Evolutionary conservation across 2,797 vertebrate species (phyloP).

Genomic region (Propithecus deckenii): DNA sequence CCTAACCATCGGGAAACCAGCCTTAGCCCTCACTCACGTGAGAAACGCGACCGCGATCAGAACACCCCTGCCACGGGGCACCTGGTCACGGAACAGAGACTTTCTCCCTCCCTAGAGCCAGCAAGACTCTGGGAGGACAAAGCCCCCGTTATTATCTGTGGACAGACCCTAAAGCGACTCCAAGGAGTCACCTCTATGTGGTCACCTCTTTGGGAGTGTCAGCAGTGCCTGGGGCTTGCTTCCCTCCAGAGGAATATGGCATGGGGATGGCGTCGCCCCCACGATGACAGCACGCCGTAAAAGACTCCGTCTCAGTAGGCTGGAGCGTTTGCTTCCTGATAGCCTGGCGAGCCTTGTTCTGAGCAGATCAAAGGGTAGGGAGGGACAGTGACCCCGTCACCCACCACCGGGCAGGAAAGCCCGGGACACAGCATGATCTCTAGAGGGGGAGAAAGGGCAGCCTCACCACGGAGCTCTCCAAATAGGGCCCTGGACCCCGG

Average conservation of each 20-base stretch:
- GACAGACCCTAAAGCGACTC: too few relatives aligned
- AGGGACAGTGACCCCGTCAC: neutral
- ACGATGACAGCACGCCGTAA: accelerated
- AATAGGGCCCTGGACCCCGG: too few relatives aligned
- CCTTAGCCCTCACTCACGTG: too few relatives aligned
- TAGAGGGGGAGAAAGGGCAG: too few relatives aligned
- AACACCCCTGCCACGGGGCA: accelerated
- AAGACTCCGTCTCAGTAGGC: neutral
- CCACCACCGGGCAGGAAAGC: neutral
- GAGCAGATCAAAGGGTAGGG: neutral
- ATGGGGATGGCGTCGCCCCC: neutral
- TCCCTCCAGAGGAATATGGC: neutral
- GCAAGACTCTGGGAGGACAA: neutral
- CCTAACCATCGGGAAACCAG: neutral
- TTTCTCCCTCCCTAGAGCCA: too few relatives aligned
- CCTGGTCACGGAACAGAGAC: neutral
- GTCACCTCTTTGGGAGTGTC: neutral
- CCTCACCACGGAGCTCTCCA: neutral
- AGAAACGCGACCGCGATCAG: neutral
- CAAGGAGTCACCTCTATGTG: accelerated
- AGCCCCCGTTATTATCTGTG: neutral
- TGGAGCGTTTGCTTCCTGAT: neutral
- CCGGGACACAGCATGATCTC: too few relatives aligned
- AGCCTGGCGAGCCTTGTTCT: neutral
- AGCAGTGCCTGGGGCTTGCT: neutral